A percentile compares a stretch with the other conserved stretches of the same genome.
phyloP scores from a whole-genome alignment of 2,888 invertebrate species.

The Megalurothrips usitatus region DNA sequence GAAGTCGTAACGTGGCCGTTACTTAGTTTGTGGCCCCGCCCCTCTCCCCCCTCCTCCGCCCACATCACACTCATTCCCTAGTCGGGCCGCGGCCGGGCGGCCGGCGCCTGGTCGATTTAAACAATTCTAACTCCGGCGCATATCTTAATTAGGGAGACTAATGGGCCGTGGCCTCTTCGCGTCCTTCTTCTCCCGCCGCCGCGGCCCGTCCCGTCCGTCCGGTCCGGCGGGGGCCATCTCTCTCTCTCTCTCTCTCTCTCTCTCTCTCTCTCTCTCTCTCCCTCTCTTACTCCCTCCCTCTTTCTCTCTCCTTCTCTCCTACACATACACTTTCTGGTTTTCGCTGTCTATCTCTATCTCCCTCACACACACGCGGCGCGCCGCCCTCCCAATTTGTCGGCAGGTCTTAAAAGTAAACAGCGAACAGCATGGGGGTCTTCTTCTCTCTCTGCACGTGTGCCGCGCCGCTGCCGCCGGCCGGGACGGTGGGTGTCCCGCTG shows the following conservation, averaged over 20 bases:
- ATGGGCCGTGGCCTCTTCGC: not conserved
- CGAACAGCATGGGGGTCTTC: not conserved
- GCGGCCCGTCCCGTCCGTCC: not conserved
- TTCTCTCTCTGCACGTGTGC: not conserved
- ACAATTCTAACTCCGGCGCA: slow-evolving; percentile 15
- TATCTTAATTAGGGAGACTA: slow-evolving; percentile 23
- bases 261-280: too few species aligned
- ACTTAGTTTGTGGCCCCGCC: too few species aligned
- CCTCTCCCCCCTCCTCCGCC: too few species aligned
- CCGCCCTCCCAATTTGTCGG: slow-evolving; percentile 4
- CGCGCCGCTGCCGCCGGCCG: not conserved
- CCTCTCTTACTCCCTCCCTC: too few species aligned
- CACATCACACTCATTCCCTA: too few species aligned
- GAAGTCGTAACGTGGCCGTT: too few species aligned
- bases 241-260: too few species aligned
- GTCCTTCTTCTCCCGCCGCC: not conserved
- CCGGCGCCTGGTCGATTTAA: slow-evolving; percentile 8
- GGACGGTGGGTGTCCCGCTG: not conserved
- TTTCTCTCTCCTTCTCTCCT: too few species aligned
- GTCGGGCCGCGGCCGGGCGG: not conserved
- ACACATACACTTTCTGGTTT: too few species aligned
- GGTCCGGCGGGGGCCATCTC: not conserved
- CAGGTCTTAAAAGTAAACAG: slow-evolving; percentile 11
- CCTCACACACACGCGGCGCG: too few species aligned
- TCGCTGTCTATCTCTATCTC: too few species aligned